Evolutionary conservation across 64 coral and sea anemone species (phyloP).

Genomic region (Porites lutea): DNA sequence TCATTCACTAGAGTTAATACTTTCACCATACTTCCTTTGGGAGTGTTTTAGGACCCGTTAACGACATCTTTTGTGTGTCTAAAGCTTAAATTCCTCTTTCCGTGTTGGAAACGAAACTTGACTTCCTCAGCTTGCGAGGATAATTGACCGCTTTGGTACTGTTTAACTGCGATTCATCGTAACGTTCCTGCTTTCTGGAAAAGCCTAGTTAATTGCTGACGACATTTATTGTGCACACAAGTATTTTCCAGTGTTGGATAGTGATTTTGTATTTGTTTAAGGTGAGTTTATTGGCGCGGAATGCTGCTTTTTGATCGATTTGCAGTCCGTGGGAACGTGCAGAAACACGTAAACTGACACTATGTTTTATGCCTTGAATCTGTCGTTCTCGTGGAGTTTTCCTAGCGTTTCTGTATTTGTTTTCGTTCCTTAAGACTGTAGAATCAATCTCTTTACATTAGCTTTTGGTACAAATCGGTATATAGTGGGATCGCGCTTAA

Average conservation of each 20-base stretch:
- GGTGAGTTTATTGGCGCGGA: constrained; percentile 48
- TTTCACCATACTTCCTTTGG: constrained; percentile 97
- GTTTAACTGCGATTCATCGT: constrained; percentile 25
- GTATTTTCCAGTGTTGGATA: constrained; percentile 59
- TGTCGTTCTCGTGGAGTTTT: neutral
- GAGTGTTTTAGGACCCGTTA: constrained; percentile 81
- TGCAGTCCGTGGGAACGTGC: constrained; percentile 39
- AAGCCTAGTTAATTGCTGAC: constrained; percentile 34
- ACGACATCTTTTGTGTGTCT: constrained; percentile 96
- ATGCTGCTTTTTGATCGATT: neutral
- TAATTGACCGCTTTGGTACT: constrained; percentile 1
- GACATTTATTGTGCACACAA: constrained; percentile 40
- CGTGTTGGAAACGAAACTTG: constrained; percentile 72
- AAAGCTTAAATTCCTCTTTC: constrained; percentile 95
- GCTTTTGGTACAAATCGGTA: constrained; percentile 1
- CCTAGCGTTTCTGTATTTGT: neutral
- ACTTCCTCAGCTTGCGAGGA: constrained; percentile 76
- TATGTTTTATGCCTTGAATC: neutral
- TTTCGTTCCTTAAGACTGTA: neutral
- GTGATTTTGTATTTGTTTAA: constrained; percentile 41
- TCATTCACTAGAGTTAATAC: constrained; percentile 71
- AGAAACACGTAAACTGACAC: constrained; percentile 33
- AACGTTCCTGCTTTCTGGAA: constrained; percentile 42
- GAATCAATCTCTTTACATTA: neutral
- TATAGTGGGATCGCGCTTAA: neutral